Evolutionary conservation across 2,113 vertebrate species (phyloP), one percentile per base, ranked within the genome.

Genomic region (Prionailurus viverrinus): DNA sequence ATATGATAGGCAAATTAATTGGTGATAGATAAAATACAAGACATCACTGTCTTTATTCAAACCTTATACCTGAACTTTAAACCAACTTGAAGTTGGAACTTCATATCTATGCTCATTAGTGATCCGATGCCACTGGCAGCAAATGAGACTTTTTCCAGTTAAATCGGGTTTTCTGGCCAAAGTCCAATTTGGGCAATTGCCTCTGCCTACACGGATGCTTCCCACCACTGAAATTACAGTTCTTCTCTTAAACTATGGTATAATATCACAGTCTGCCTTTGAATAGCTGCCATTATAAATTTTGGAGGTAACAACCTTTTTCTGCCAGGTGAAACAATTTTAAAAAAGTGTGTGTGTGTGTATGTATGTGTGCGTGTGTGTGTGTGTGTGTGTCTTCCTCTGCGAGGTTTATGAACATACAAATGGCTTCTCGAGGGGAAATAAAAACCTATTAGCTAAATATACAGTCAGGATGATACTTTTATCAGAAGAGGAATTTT

Each of bases 161-260:
- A 94, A 68, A 79, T 66, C 27, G 7, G 83, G 36, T 55, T 41
- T n/a, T 88, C 36, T 78, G 97, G 89, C 74, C 18, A 63, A 85
- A 81, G 83, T 94, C 53, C 25, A 97, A 66, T 3, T 84, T 92
- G 66, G 92, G 55, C 90, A 85, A 63, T 91, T 94, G 76, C 19
- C 91, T 4, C 18, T 55, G 31, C 0, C 79, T 82, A 76, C 48
- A 9, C 1, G 4, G 66, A 93, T 82, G 61, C 51, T 2, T 29
- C 45, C 97, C 15, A 71, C 13, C 36, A 51, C 36, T 55, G 90
- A 89, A 95, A 84, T 71, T 51, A 87, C 10, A 78, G 71, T 91
- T 97, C 29, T 25, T 68, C 55, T 68, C 39, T 80, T 68, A 93
- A 82, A 74, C 41, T 58, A 58, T 11, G 29, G 3, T 79, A 61